Evolutionary conservation across 2,113 vertebrate genomes (phyloP), one percentile per base, ranked within the genome.

Genomic region (Gasterosteus aculeatus): DNA sequence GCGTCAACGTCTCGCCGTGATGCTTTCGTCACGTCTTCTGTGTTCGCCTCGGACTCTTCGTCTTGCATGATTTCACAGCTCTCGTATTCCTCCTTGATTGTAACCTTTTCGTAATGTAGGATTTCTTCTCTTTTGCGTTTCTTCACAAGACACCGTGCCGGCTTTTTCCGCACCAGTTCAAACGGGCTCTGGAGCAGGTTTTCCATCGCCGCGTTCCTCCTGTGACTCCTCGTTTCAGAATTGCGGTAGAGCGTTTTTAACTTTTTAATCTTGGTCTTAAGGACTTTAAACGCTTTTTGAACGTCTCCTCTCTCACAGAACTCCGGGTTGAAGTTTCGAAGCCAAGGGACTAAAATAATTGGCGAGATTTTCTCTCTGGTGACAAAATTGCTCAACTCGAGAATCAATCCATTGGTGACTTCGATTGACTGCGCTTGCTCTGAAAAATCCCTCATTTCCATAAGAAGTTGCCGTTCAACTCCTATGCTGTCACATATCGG

Each of bases 401-500:
- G 75, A 64, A 95, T 88, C 38, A 95, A 80, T 15, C 91, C 93
- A 22, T 95, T 95, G 6, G 94, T 94, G 47, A 95, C 89, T 49
- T 93, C 91, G 0, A 91, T 83, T 3, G 77, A 87, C 69, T 91
- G 83, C 3, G 91, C 93, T 33, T 67, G 82, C 46, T 94, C 93
- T 18, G 93, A 88, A 83, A 95, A 94, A 69, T 95, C 92, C 1
- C 69, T 91, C 81, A 93, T 85, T 74, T 94, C 89, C 71, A 95
- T 81, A 49, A 95, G 90, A 77, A 94, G 91, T 31, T 81, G 62
- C 53, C 93, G 88, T 51, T 91, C 89, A 1, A 95, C 92, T 35
- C 93, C 93, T 14, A 94, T 92, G 75, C 91, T 93, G 22, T 95
- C 94, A 54, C 94, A 95, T 75, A 94, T 90, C 1, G 94, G 93